Evolutionary conservation across 2,888 invertebrate genomes (phyloP), one percentile per base, ranked within the genome.

Genomic region (Callyntrura guangdongensis): DNA sequence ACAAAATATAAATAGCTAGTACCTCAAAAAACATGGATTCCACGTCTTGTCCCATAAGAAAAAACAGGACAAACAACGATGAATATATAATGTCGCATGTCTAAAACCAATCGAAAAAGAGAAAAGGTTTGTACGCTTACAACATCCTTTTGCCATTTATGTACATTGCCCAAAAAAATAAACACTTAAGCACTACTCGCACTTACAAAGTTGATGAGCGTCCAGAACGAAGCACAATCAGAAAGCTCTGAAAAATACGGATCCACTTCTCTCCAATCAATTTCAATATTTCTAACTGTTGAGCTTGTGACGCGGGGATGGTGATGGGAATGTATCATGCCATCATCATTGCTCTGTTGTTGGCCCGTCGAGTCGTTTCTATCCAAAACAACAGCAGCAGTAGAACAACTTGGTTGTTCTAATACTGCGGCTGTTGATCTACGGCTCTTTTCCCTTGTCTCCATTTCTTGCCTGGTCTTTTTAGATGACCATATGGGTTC

Each of bases 231-330:
- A 79, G 91, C 91, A 79, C 87, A 91, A 12, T 91, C 91, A 12
- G 87, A 88, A 88, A 91, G 91, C 91, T 91, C 87, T 14, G 87
- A 88, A 81, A 91, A 91, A 49, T 91, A 91, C n/a, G 91, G 91
- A 49, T 91, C 91, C 45, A 91, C 79, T 53, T 91, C 91, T 17
- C 91, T 87, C 91, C 91, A 91, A 49, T 91, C 91, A 69, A 91
- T 91, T 69, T 91, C 91, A 56, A 90, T 90, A 74, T 90, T 90
- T 77, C 90, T 27, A 61, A 59, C 45, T 20, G 90, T 45, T 22
- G 90, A 69, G 0, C 56, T 59, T 53, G 53, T 61, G 45, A 61
- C 49, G 14, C 36, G 72, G 17, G 74, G 74, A 6, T 79, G 81
- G 22, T 59, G 64, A 45, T 67, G 25, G 47, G 61, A 79, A 47